Percentiles rank a stretch among this genome's conserved stretches.
phyloP scores from a whole-genome alignment of 2,888 invertebrate species.

The Belgica antarctica region DNA sequence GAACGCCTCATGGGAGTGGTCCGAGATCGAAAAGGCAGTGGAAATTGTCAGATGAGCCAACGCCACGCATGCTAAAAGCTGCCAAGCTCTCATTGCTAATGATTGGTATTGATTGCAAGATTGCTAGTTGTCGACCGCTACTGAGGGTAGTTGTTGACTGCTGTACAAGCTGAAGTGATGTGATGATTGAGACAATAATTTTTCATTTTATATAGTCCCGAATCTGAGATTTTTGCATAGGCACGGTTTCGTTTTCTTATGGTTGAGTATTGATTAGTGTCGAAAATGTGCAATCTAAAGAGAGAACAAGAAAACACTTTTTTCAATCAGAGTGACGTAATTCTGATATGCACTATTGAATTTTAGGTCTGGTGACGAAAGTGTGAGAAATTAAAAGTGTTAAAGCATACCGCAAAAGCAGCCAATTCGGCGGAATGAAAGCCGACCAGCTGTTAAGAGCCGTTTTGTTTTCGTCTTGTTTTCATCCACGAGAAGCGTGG shows the following conservation, averaged over 20 bases:
- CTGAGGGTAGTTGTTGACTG: constrained; percentile 12
- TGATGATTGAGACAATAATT: background rate
- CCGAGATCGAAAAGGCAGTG: constrained; percentile 25
- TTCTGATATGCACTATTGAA: constrained; percentile 31
- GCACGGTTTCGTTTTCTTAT: constrained; percentile 33
- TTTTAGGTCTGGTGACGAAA: constrained; percentile 31
- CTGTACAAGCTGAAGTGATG: background rate
- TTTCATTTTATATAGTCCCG: constrained; percentile 17
- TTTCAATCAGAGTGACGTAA: constrained; percentile 30
- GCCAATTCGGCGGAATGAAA: background rate
- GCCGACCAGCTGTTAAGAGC: constrained; percentile 5
- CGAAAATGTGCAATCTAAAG: constrained; percentile 27
- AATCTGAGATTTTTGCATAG: background rate
- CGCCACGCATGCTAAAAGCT: constrained; percentile 33
- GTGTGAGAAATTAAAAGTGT: constrained; percentile 14
- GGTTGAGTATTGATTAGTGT: constrained; percentile 36
- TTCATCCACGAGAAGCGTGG: background rate
- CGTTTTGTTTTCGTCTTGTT: background rate
- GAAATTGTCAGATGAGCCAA: constrained; percentile 25
- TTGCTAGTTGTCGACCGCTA: background rate
- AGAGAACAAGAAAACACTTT: constrained; percentile 12
- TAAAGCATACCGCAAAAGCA: constrained; percentile 11
- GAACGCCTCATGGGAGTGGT: constrained; percentile 10
- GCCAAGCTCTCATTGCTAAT: constrained; percentile 42
- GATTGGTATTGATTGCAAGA: background rate